Base-by-base conservation (phyloP, 1,140 invertebrate species). In the Chymomyza costata region DNA sequence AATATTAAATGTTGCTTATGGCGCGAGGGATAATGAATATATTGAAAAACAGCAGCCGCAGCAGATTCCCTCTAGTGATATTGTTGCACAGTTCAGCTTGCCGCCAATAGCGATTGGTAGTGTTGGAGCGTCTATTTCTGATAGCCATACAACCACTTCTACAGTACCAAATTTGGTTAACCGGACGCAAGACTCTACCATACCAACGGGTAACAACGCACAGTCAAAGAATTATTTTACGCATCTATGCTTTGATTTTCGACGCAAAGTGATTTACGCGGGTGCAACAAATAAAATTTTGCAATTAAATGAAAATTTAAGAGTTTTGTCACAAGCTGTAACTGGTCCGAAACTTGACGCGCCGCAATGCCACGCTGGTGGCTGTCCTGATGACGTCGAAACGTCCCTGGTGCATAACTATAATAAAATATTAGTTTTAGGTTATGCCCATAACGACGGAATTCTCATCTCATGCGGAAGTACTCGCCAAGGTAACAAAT, bases 401-500 rank as follows among this genome's bases (percentile, higher is more conserved):
- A 91, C 90, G 21, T 86, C 89, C 1, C 83, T 90, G 35, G 93
- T 91, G 37, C 92, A 96, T 82, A 97, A 95, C 86, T 91, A 94
- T 43, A 98, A 97, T 86, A 98, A 98, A 87, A 91, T 97, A 48
- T 87, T 99, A 49, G 89, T 98, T 5, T 91, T 97, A 15, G 95
- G 97, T 86, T 89, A 93, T 53, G 91, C 71, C 0, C 38, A 82
- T 31, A 92, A 51, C 54, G 90, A 92, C 6, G 89, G 92, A 38
- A 91, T 89, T 18, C 88, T 99, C 14, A 94, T 99, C 35, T 91
- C 91, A 10, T 98, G 97, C 82, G 95, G 95, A 16, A 97, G 94
- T 21, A 87, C 96, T 17, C 89, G 90, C 14, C 95, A 97, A 87
- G 93, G 80, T 83, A 74, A 57, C 38, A n/a, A n/a, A n/a, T n/a